These are phyloP conservation scores for Hylaeus volcanicus DNA, from an alignment of 1,140 invertebrate species.

Conservation along the genomic window DNA sequence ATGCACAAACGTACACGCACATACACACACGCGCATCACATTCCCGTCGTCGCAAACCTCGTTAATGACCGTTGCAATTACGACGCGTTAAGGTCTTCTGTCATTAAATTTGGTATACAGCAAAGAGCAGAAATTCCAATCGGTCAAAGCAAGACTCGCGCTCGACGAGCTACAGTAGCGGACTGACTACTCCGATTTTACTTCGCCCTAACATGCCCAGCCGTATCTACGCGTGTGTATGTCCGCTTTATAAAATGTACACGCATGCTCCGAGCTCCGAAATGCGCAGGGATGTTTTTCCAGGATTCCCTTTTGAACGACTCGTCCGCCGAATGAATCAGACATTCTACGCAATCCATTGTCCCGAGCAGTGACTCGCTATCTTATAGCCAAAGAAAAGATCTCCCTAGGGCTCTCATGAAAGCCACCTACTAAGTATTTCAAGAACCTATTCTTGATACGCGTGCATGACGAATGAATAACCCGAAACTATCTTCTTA, in stretches of 20 bases:
- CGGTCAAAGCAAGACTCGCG: neutral
- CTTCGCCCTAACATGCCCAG: neutral
- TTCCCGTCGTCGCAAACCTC: neutral
- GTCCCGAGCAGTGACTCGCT: no score
- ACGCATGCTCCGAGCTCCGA: neutral
- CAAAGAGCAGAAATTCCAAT: neutral
- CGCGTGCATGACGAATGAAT: no score
- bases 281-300: neutral
- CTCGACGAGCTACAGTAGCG: neutral
- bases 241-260: neutral
- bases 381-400: no score
- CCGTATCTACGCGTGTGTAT: neutral
- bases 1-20: no score
- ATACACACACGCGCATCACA: no score
- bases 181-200: neutral
- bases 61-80: neutral
- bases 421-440: no score
- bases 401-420: no score
- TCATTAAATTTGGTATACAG: neutral
- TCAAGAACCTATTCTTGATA: no score
- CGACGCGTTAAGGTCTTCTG: neutral
- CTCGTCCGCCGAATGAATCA: neutral
- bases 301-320: neutral
- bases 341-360: no score
- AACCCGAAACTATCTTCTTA: no score